Conservation (phyloP, 2,888 invertebrate species). For the Amaurobius ferox region DNA sequence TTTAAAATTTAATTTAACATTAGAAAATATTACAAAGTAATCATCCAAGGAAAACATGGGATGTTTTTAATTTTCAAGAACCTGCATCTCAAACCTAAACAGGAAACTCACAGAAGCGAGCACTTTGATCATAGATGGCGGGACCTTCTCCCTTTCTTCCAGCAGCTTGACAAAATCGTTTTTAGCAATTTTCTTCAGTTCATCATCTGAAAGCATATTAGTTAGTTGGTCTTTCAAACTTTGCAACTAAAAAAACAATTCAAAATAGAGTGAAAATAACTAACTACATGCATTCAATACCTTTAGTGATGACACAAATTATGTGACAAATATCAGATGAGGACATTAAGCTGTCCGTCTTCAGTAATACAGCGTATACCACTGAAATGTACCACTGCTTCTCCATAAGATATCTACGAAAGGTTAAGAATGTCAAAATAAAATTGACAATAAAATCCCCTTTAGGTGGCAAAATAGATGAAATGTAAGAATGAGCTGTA, state of each 20-base stretch:
- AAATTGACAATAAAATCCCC: no score
- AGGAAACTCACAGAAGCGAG: background rate
- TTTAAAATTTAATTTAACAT: background rate
- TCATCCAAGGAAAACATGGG: background rate
- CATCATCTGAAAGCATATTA: background rate
- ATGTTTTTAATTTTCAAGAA: background rate
- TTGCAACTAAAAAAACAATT: background rate
- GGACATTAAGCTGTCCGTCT: conserved; percentile 7
- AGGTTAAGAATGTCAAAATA: no score
- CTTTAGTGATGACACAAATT: background rate
- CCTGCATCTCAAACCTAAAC: background rate
- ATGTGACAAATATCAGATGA: background rate
- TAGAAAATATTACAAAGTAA: background rate
- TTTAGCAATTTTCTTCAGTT: background rate
- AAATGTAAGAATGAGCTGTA: no score
- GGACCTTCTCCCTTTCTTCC: background rate
- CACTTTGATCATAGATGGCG: background rate
- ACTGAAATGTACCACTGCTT: conserved; percentile 50
- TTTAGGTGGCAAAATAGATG: no score
- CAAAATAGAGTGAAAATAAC: background rate
- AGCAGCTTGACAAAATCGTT: background rate
- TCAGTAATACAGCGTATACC: conserved; percentile 23
- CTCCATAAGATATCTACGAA: no score
- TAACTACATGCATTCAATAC: background rate
- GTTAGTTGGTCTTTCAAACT: background rate